phyloP scores from a whole-genome alignment of 1,140 invertebrate genomes.

The Drosophila seguyi region DNA sequence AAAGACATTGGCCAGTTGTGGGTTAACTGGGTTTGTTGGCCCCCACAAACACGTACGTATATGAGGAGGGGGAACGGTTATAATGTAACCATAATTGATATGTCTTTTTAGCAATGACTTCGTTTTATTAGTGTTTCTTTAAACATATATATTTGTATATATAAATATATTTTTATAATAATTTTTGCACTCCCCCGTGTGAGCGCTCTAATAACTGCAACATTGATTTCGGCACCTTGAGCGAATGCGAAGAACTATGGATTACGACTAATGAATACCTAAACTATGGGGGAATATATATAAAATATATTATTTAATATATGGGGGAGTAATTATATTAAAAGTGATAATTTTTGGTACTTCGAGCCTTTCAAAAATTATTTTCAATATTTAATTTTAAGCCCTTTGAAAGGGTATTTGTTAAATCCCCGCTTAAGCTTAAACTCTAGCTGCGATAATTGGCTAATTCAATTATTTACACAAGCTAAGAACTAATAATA shows the following conservation, averaged over 20 bases:
- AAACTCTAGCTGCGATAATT: constrained; percentile 7
- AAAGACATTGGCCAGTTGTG: constrained; percentile 77
- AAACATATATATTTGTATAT: neutral
- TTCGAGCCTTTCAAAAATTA: too few relatives aligned
- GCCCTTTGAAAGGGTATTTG: neutral
- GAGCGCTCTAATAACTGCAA: constrained; percentile 79
- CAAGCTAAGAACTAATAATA: constrained; percentile 45
- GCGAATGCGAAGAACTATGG: neutral
- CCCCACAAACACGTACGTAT: constrained; percentile 27
- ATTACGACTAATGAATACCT: too few relatives aligned
- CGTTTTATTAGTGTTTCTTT: constrained; percentile 49
- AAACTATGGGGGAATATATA: neutral
- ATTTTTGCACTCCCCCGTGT: constrained; percentile 10
- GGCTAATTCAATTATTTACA: constrained; percentile 62
- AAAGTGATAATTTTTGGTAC: neutral
- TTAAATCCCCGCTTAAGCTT: neutral
- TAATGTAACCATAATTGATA: constrained; percentile 50
- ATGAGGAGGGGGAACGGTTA: too few relatives aligned
- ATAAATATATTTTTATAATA: neutral
- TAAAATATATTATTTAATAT: neutral
- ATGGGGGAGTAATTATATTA: too few relatives aligned
- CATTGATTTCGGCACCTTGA: constrained; percentile 66
- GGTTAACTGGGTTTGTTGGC: constrained; percentile 80
- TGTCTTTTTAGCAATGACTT: constrained; percentile 76
- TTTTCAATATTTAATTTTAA: neutral